A percentile compares a stretch with the other conserved stretches of the same genome.
Evolutionary conservation across 2,113 vertebrate species (phyloP).

Genomic region (Nipponia nippon): DNA sequence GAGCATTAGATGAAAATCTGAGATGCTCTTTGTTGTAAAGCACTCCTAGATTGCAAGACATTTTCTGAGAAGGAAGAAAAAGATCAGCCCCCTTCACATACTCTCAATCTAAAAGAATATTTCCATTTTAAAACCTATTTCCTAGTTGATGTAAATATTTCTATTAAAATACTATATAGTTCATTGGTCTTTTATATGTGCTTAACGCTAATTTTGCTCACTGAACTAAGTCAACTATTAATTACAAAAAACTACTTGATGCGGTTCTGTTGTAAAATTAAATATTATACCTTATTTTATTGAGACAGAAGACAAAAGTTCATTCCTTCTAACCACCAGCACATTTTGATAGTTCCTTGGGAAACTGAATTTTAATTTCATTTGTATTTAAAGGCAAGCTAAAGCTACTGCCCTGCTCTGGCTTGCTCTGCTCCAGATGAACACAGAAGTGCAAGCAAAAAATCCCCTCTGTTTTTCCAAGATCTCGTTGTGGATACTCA

Average conservation of each 20-base stretch:
- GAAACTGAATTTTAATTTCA: background rate
- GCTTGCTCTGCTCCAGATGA: background rate
- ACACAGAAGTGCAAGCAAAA: background rate
- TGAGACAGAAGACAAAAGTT: background rate
- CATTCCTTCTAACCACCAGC: background rate
- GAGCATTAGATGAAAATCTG: background rate
- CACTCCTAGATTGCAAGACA: background rate
- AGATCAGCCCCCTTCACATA: background rate
- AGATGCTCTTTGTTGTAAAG: background rate
- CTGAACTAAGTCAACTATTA: background rate
- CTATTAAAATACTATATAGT: background rate
- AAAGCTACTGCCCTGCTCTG: background rate
- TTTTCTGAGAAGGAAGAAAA: background rate
- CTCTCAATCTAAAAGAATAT: background rate
- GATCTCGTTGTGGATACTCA: background rate
- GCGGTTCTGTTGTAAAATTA: background rate
- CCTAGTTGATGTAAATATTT: background rate
- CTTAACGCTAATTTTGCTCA: background rate
- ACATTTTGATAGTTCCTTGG: background rate
- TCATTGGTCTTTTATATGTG: background rate
- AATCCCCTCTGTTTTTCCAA: background rate
- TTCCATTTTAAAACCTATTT: background rate
- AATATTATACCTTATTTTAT: background rate
- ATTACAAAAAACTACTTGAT: background rate
- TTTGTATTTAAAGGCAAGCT: background rate